Evolutionary conservation across 2,113 vertebrate species (phyloP), one percentile per base, ranked within the genome.

Genomic region (Rhinogobius similis): DNA sequence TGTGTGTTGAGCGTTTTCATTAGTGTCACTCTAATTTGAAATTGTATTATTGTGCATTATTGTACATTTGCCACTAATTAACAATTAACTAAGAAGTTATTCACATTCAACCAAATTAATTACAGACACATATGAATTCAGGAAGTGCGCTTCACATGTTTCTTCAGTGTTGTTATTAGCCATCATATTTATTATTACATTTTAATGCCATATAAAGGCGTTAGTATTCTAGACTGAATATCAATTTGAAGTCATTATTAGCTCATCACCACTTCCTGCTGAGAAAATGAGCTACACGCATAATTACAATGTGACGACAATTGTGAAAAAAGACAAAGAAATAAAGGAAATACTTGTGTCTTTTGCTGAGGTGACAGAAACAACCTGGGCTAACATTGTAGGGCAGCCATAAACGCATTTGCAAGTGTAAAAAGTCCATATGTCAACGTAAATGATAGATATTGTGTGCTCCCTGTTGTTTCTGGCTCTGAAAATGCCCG

Each of bases 401-500:
- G 0, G 24, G 4, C 43, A 62, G 46, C 65, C 48, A 23, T 20
- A 63, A 83, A 81, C 64, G 24, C 43, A 70, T 67, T 32, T 48
- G 16, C 50, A 62, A 68, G 52, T 29, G 44, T 27, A 48, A 64
- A 61, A 13, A 7, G 11, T 62, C 55, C 52, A 23, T 65, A 23
- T 83, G 78, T 78, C 61, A 9, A 68, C 46, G 10, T 46, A 36
- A 72, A 59, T 70, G 68, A 72, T 24, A 66, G 63, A 68, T 66
- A 48, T 75, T 67, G 73, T 43, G 18, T 56, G 29, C 52, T 63
- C 46, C 36, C 29, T 56, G 62, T 62, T n/a, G 4, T 62, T 75
- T 50, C n/a, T n/a, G 38, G 62, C 20, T 68, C 43, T 5, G 29
- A 63, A 77, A 56, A 58, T 55, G 38, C 20, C 24, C 10, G 55